A percentile compares a stretch with the other conserved stretches of the same genome.
phyloP scores from a whole-genome alignment of 2,113 vertebrate genomes.

The Trogon melanurus region DNA sequence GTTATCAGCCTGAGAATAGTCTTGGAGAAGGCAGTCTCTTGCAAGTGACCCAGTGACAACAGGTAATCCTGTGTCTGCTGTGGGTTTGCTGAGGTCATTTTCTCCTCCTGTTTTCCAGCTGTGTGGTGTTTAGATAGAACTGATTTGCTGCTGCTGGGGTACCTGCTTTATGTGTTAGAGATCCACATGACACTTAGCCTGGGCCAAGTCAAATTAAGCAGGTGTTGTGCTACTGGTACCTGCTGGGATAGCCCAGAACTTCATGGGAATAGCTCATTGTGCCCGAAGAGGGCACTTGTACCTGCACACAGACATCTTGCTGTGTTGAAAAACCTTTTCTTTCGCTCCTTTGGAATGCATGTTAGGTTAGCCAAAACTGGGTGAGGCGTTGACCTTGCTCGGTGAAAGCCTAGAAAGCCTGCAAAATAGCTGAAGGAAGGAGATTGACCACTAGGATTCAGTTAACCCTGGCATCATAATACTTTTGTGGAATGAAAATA shows the following conservation, averaged over 20 bases:
- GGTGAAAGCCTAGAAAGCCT: neutral
- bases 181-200: neutral
- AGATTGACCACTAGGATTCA: neutral
- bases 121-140: neutral
- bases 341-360: neutral
- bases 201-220: neutral
- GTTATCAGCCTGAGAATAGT: neutral
- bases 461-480: neutral
- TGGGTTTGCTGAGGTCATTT: neutral
- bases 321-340: neutral
- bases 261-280: neutral
- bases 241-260: neutral
- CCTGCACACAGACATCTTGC: neutral
- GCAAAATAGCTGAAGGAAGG: neutral
- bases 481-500: neutral
- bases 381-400: neutral
- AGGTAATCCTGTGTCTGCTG: neutral
- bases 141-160: neutral
- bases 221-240: neutral
- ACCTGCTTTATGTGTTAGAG: neutral
- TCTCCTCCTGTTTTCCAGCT: neutral
- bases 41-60: neutral
- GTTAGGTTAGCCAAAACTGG: neutral
- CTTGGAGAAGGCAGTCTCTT: neutral
- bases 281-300: conserved; percentile 11